These are phyloP conservation scores for Eupithecia subumbrata DNA, from an alignment of 2,888 invertebrate genomes.

Conservation along the genomic window DNA sequence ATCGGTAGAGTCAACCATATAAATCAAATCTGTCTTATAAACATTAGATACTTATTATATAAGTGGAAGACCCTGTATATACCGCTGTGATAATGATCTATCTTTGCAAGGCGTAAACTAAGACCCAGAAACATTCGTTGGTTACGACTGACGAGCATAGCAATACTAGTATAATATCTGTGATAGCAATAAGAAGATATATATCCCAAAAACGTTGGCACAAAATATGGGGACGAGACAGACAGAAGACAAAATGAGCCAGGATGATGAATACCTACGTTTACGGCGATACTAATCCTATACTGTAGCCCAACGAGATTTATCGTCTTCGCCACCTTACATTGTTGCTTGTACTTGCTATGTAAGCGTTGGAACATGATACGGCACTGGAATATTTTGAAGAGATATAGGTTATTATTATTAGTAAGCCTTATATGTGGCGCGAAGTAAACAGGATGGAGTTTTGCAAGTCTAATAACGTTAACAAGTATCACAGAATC, in stretches of 20 bases:
- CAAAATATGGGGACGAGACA: not conserved
- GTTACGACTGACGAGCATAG: not conserved
- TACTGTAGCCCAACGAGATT: conserved; percentile 49
- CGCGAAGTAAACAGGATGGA: conserved; percentile 20
- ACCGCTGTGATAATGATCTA: too few relatives aligned
- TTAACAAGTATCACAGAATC: not conserved
- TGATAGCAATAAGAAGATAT: not conserved
- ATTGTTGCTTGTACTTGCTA: conserved; percentile 59
- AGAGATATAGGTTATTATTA: conserved; percentile 4
- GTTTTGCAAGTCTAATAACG: not conserved
- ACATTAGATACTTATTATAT: too few relatives aligned
- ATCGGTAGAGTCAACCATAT: too few relatives aligned
- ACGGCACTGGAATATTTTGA: conserved; percentile 30
- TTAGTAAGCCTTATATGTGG: not conserved
- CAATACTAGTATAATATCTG: too few relatives aligned
- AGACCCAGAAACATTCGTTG: not conserved
- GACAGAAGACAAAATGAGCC: conserved; percentile 41
- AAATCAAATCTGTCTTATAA: too few relatives aligned
- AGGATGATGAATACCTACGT: conserved; percentile 62
- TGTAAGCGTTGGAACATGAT: conserved; percentile 50
- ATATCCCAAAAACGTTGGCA: not conserved
- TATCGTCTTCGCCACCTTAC: conserved; percentile 67
- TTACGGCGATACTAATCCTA: conserved; percentile 66
- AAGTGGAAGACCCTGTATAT: too few relatives aligned
- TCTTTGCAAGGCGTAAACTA: not conserved